phyloP scores from a whole-genome alignment of 2,888 invertebrate species.

The Cheilosia soror region DNA sequence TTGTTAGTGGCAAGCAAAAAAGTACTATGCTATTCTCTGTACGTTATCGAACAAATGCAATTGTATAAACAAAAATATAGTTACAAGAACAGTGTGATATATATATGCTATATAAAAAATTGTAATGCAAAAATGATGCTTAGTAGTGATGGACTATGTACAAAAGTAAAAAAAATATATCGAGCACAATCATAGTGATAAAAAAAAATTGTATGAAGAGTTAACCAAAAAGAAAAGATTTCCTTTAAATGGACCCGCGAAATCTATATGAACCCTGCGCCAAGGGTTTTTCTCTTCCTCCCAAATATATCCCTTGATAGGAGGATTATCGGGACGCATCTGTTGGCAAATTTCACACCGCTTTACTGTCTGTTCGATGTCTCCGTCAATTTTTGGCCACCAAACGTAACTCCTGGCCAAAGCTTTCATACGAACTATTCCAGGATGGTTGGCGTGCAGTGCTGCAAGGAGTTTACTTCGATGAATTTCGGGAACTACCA shows the following conservation, averaged over 20 bases:
- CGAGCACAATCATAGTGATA: too few species aligned
- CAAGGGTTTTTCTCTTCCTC: neutral
- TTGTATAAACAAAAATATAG: too few species aligned
- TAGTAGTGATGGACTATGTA: too few species aligned
- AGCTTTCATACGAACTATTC: slow-evolving; percentile 34
- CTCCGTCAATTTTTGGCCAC: slow-evolving; percentile 24
- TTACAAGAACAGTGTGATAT: too few species aligned
- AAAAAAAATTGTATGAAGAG: too few species aligned
- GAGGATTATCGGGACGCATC: slow-evolving; percentile 18
- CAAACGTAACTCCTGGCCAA: slow-evolving; percentile 43
- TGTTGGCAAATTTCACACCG: slow-evolving; percentile 14
- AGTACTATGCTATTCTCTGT: too few species aligned
- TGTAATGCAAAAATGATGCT: too few species aligned
- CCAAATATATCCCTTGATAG: slow-evolving; percentile 15
- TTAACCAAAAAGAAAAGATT: slow-evolving; percentile 57
- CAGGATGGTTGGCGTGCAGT: slow-evolving; percentile 39
- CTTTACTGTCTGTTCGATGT: neutral
- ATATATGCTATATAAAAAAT: too few species aligned
- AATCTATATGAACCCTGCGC: slow-evolving; percentile 47
- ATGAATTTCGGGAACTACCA: slow-evolving; percentile 33
- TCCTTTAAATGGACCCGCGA: slow-evolving; percentile 62
- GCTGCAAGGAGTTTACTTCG: slow-evolving; percentile 10
- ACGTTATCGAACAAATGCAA: too few species aligned
- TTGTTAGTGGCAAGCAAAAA: too few species aligned
- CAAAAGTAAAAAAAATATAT: too few species aligned